These are phyloP conservation scores for Chironex yamaguchii DNA, from an alignment of 30 jellyfish, hydroid and myxozoan genomes.

Conservation along the genomic window DNA sequence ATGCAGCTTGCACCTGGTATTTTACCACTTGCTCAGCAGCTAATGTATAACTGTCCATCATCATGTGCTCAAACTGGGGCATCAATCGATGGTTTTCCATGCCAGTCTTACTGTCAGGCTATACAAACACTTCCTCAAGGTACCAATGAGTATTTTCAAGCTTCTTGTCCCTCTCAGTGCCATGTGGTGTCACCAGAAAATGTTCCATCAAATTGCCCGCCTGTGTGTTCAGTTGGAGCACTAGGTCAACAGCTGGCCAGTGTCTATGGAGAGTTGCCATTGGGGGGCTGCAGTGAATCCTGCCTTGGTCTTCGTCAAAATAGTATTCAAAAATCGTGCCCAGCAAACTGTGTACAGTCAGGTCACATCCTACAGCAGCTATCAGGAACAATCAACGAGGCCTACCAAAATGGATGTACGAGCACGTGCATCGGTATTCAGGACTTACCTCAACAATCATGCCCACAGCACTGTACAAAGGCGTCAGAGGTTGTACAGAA, in stretches of 20 bases:
- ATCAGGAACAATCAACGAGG: neutral
- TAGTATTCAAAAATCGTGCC: neutral
- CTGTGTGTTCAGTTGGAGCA: conserved; percentile 10
- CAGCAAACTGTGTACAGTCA: neutral
- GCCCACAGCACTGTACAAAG: neutral
- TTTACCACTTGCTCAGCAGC: conserved; percentile 40
- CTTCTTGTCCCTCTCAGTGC: neutral
- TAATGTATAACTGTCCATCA: conserved; percentile 69
- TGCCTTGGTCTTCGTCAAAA: neutral
- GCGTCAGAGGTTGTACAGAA: neutral
- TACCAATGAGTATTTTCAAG: neutral
- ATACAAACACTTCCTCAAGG: neutral
- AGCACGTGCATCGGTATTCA: neutral
- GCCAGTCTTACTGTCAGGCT: conserved; percentile 64
- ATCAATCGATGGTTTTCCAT: neutral
- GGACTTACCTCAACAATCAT: neutral
- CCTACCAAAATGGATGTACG: neutral
- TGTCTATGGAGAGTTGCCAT: neutral
- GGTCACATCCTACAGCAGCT: neutral
- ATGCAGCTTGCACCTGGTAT: neutral
- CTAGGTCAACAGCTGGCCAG: neutral
- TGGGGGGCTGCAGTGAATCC: neutral
- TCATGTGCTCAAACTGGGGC: conserved; percentile 36
- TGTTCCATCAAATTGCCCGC: conserved; percentile 26
- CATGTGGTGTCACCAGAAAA: neutral